Evolutionary conservation across 2,797 vertebrate species (phyloP), one percentile per base, ranked within the genome.

Genomic region (Parauchenoglanis punctatus): DNA sequence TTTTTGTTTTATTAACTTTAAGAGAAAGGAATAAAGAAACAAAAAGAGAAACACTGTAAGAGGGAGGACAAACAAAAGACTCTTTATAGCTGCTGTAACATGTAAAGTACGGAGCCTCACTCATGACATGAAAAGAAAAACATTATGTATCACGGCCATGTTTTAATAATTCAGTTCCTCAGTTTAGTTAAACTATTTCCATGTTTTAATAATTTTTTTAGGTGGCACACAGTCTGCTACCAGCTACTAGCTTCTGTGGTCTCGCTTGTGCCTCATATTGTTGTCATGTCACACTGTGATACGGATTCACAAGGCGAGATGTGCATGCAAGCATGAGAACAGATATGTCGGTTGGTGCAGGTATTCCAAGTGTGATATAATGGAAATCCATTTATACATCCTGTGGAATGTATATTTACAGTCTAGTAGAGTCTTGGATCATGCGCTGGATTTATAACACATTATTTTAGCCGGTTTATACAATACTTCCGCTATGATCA

Each of bases 211-310:
- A 40, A 40, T 40, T 40, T 40, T 40, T 40, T 40, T 40, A 40
- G 20, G 63, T 81, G 85, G 85, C 77, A 81, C 72, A 54, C 35
- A 44, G 84, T 58, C 46, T 70, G 28, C 82, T 28, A 80, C 40
- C 63, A 73, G 63, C 28, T 58, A 25, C 58, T 25, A 54, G 73
- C 35, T 67, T 31, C 23, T 82, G 77, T 73, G 44, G 46, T 82
- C 78, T 82, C 86, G 52, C 35, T 61, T 49, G 18, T 70, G n/a
- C 87, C 35, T 75, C 23, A 12, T 61, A 63, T 75, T 59, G 54
- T 40, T 80, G 35, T 80, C 10, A 12, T 80, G 77, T 40, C 77
- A 59, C 77, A 59, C 18, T 13, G 31, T 80, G 76, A 80, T 18
- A 23, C 28, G 8, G 76, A 80, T 80, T 40, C 54, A 8, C 31